Evolutionary conservation across 2,888 invertebrate species (phyloP).

Genomic region (Camponotus fellah): DNA sequence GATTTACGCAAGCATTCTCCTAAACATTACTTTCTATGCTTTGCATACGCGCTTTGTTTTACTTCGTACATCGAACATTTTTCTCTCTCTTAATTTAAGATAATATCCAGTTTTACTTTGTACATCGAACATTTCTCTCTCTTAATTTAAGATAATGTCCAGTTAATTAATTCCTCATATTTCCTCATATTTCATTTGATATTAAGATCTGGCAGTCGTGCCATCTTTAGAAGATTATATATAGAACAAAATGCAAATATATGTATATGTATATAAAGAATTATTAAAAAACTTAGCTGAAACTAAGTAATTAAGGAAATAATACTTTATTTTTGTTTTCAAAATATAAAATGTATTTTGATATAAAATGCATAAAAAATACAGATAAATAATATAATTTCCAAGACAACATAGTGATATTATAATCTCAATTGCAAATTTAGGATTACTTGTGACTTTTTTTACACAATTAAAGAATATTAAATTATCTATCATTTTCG

Average conservation of each 20-base stretch:
- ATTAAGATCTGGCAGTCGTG: neutral
- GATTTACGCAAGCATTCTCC: conserved; percentile 54
- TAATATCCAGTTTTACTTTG: conserved; percentile 13
- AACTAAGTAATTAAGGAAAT: too few species aligned
- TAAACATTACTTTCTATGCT: conserved; percentile 38
- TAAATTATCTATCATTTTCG: conserved; percentile 43
- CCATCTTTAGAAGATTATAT: too few species aligned
- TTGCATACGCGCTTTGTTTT: conserved; percentile 11
- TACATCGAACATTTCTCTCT: neutral
- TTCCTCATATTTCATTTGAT: neutral
- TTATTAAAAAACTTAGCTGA: too few species aligned
- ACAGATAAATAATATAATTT: too few species aligned
- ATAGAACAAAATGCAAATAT: too few species aligned
- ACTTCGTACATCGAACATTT: neutral
- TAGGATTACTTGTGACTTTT: conserved; percentile 13
- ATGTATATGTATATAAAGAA: too few species aligned
- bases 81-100: neutral
- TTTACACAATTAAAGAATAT: neutral
- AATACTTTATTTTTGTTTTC: too few species aligned
- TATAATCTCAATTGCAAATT: neutral
- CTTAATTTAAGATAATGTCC: neutral
- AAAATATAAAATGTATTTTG: too few species aligned
- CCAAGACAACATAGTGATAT: neutral
- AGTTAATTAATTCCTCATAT: neutral
- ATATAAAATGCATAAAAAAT: too few species aligned